Evolutionary conservation across 2,888 invertebrate genomes (phyloP).

Genomic region (Eubasilissa splendida): DNA sequence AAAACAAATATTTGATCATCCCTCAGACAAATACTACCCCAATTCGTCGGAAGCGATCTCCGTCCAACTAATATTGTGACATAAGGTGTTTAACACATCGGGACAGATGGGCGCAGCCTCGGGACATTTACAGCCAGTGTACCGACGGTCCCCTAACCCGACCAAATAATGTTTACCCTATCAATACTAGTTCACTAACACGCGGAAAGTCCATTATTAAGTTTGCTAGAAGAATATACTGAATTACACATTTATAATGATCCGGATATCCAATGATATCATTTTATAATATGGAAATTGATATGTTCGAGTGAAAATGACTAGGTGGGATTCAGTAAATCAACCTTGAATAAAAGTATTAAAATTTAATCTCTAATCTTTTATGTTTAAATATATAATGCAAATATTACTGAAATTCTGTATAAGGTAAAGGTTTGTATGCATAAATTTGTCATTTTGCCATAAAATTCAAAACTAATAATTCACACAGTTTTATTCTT

Average conservation of each 20-base stretch:
- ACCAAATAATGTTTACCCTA: conserved; percentile 35
- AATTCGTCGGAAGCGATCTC: conserved; percentile 34
- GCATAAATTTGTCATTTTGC: no score
- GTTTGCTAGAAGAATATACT: conserved; percentile 24
- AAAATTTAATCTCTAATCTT: background rate
- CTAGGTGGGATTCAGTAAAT: background rate
- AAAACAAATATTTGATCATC: conserved; percentile 20
- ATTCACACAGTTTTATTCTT: no score
- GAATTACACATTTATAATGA: conserved; percentile 8
- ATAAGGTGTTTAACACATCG: conserved; percentile 56
- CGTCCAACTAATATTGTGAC: conserved; percentile 53
- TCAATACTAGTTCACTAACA: background rate
- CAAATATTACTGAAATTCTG: no score
- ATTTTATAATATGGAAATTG: conserved; percentile 23
- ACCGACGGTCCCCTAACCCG: conserved; percentile 3
- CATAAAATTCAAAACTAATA: no score
- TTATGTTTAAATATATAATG: no score
- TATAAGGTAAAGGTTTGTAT: no score
- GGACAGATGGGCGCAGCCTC: conserved; percentile 56
- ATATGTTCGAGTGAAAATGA: conserved; percentile 3
- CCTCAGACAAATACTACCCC: conserved; percentile 35
- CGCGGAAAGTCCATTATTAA: conserved; percentile 24
- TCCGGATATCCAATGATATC: conserved; percentile 6
- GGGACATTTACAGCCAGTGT: conserved; percentile 45
- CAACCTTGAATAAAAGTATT: background rate